These are phyloP conservation scores for Eleutherodactylus coqui DNA, from an alignment of 2,797 vertebrate genomes.

Conservation along the genomic window DNA sequence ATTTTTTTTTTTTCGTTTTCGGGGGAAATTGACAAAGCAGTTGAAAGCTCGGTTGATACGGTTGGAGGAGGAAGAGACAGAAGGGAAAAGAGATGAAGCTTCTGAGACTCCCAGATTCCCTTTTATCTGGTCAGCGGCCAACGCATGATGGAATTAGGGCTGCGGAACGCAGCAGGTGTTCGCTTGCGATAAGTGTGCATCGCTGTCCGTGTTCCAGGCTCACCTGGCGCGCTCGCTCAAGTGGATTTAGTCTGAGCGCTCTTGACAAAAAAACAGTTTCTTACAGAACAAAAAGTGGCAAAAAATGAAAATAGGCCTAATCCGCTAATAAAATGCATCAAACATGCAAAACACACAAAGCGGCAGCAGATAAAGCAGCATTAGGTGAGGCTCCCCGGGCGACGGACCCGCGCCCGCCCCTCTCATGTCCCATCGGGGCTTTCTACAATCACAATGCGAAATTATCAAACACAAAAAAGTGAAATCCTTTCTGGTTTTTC, in stretches of 20 bases:
- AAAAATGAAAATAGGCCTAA: not conserved
- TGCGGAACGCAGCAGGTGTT: constrained; percentile 12
- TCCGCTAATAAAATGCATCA: not conserved
- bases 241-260: not conserved
- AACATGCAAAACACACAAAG: not conserved
- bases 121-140: constrained; percentile 14
- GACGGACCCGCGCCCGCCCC: not conserved
- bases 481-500: not conserved
- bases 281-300: not conserved
- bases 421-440: not conserved
- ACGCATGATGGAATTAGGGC: not conserved
- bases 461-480: not conserved
- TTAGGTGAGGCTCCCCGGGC: not conserved
- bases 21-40: not conserved
- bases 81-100: not conserved
- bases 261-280: not conserved
- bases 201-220: not conserved
- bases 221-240: not conserved
- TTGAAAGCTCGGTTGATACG: not conserved
- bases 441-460: not conserved
- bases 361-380: not conserved
- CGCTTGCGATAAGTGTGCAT: not conserved
- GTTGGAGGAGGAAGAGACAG: not conserved
- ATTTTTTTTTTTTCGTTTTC: not conserved
- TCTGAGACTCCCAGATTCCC: not conserved